Conservation (phyloP, 2,797 vertebrate species). For the Hemibagrus guttatus region DNA sequence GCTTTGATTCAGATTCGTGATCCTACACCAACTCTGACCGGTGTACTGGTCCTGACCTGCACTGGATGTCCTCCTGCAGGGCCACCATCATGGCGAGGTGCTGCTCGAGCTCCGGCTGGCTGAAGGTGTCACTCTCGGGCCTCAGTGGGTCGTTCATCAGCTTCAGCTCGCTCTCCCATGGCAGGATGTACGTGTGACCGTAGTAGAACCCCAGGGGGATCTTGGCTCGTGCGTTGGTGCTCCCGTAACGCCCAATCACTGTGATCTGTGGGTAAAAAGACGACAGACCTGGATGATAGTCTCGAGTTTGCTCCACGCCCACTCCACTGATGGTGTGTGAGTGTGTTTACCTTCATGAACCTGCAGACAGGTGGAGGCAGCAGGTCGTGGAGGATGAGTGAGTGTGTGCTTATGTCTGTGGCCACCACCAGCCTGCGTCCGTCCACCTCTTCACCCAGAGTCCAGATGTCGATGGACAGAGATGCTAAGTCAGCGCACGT, state of each 20-base stretch:
- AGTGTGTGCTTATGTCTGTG: constrained; percentile 98
- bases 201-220: constrained; percentile 98
- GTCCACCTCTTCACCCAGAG: constrained; percentile 96
- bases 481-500: constrained; percentile 96
- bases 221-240: constrained; percentile 97
- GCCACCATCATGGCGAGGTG: constrained; percentile 98
- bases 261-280: constrained; percentile 82
- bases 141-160: constrained; percentile 93
- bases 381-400: constrained; percentile 95
- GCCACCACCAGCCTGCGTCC: constrained; percentile 94
- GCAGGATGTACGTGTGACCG: constrained; percentile 96
- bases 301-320: not conserved
- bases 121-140: constrained; percentile 88
- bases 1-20: not conserved
- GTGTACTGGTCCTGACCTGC: constrained; percentile 79
- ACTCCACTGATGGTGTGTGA: not conserved
- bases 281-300: not conserved
- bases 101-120: constrained; percentile 93
- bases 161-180: constrained; percentile 96
- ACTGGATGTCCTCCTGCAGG: constrained; percentile 97
- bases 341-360: constrained; percentile 91
- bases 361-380: constrained; percentile 96
- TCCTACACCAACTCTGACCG: not conserved
- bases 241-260: constrained; percentile 97
- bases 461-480: constrained; percentile 98